Evolutionary conservation across 2,113 vertebrate genomes (phyloP), one percentile per base, ranked within the genome.

Genomic region (Dipodomys spectabilis): DNA sequence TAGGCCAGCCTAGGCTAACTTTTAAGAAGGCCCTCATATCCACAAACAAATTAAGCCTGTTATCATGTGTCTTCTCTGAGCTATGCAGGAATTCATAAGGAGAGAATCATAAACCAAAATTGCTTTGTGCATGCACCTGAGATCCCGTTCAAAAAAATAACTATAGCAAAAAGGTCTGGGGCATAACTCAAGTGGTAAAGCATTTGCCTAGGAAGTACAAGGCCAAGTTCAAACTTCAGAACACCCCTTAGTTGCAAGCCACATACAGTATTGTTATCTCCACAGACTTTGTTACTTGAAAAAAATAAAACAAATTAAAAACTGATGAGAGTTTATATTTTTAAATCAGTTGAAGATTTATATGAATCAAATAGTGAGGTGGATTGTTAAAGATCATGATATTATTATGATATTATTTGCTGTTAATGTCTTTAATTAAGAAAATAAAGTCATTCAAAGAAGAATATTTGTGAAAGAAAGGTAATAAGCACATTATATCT

Each of bases 261-360:
- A 57, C 10, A 57, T 18, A 57, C 16, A 13, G 22, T 73, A 11
- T 11, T 64, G 12, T 74, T 86, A 57, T 77, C 49, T 86, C 86
- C 11, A 83, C 2, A 81, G 53, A 2, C 27, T 86, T 92, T 73
- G 39, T 88, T 92, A 78, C 45, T 92, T 94, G 30, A 69, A 87
- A 95, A 90, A 73, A 1, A 92, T n/a, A 83, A 92, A 95, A 91
- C 78, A 79, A 73, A 27, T 45, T 82, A 39, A 65, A 9, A 62
- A 7, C 78, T 91, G 67, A 62, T 49, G 57, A 84, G 35, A 20
- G 53, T 57, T 57, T 64, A 64, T 74, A 60, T 95, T 30, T 75
- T 49, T 69, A 86, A 95, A 35, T 69, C 45, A 85, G 16, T n/a
- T 92, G 57, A 87, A 88, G 60, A 85, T 53, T 39, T 89, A 5